These are phyloP conservation scores for Forbesichthys agassizii DNA, from an alignment of 2,113 vertebrate genomes.

Conservation along the genomic window DNA sequence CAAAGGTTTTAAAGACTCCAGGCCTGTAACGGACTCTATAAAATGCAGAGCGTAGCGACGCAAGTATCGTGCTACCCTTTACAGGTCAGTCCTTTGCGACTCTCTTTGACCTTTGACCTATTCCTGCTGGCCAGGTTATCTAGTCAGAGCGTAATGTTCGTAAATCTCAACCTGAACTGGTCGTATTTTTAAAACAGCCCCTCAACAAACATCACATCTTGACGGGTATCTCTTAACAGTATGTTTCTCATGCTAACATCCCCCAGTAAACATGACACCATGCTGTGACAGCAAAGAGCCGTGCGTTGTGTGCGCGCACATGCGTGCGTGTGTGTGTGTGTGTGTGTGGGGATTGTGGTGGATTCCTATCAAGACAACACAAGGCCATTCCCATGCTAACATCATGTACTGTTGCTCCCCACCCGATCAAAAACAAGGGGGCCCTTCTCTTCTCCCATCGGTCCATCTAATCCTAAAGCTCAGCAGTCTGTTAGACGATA, in stretches of 20 bases:
- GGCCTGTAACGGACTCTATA: too few species aligned
- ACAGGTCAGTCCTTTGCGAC: neutral
- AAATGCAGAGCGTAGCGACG: too few species aligned
- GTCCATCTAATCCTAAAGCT: neutral
- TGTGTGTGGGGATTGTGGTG: constrained; percentile 52
- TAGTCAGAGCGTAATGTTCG: too few species aligned
- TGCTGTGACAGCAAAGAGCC: constrained; percentile 31
- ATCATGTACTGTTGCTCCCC: constrained; percentile 49
- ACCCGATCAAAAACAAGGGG: constrained; percentile 56
- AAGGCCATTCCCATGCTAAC: constrained; percentile 34
- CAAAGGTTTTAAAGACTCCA: too few species aligned
- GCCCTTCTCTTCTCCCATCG: constrained; percentile 16
- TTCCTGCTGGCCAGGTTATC: too few species aligned
- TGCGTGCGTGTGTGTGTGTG: constrained; percentile 19
- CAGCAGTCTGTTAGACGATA: too few species aligned
- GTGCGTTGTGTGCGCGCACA: constrained; percentile 11
- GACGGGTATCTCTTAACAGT: constrained; percentile 1
- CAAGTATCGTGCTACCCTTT: too few species aligned
- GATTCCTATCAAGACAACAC: constrained; percentile 29
- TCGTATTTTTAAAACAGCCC: constrained; percentile 1
- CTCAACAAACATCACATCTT: constrained; percentile 39
- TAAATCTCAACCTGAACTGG: neutral
- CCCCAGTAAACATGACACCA: constrained; percentile 31
- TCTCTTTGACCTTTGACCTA: too few species aligned
- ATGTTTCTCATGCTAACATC: constrained; percentile 25